Percentiles rank a stretch among this genome's conserved stretches.
phyloP scores from a whole-genome alignment of 2,797 vertebrate species.

The Erithacus rubecula region DNA sequence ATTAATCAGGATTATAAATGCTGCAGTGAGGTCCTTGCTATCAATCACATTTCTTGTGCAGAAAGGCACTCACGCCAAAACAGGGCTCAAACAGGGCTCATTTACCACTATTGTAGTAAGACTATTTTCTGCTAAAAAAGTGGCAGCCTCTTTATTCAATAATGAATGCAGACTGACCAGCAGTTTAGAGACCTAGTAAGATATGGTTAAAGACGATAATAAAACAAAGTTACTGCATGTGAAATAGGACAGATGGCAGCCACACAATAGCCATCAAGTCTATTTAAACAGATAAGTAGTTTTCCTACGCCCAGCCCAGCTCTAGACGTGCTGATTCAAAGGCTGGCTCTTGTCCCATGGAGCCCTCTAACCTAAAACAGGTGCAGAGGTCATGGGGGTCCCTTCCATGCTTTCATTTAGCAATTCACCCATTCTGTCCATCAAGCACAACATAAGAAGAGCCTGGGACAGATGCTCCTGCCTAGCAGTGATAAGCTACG shows the following conservation, averaged over 20 bases:
- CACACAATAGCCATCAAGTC: conserved; percentile 24
- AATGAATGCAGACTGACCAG: neutral
- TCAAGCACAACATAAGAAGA: neutral
- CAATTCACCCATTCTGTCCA: neutral
- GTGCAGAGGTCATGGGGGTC: neutral
- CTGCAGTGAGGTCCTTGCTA: neutral
- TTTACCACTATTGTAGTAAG: neutral
- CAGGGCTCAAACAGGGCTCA: neutral
- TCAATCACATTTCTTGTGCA: neutral
- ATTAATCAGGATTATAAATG: neutral
- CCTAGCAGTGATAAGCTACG: neutral
- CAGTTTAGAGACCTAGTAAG: neutral
- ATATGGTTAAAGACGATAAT: neutral
- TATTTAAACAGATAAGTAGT: conserved; percentile 12
- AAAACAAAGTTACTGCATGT: neutral
- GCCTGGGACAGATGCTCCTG: neutral
- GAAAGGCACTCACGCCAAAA: neutral
- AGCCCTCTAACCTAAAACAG: conserved; percentile 1
- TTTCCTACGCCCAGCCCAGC: neutral
- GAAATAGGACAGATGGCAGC: conserved; percentile 49
- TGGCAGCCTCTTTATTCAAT: neutral
- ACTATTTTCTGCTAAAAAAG: neutral
- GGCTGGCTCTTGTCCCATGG: accelerated
- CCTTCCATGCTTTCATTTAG: neutral
- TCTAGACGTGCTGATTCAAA: neutral